Evolutionary conservation across 1,140 invertebrate species (phyloP), one percentile per base, ranked within the genome.

Genomic region (Papilio aristodemus): DNA sequence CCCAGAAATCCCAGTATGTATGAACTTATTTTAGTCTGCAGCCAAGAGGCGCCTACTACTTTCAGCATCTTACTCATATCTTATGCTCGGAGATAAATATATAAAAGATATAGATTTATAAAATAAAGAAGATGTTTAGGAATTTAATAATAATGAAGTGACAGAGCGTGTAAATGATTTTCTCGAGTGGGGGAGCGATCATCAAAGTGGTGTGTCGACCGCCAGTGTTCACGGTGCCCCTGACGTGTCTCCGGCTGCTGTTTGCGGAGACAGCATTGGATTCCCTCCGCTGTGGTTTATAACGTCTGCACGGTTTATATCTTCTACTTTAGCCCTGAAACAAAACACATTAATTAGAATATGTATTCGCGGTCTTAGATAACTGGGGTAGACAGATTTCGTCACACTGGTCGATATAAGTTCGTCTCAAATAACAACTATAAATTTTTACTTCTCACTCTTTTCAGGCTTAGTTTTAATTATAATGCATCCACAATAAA

Each of bases 21-120:
- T 14, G 94, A 94, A 73, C 94, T 94, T 76, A 95, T 93, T 82
- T 95, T 94, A 32, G 95, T 95, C 85, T 95, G 95, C 71, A 94
- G 92, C 95, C 95, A 95, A 67, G 95, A 95, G 82, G 95, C 95
- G 76, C 95, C 95, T 62, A 96, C 94, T 67, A 95, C 95, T 93
- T 96, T 96, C 84, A 95, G 89, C 93, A 95, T 95, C 83, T 88
- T 91, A 64, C 75, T 86, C 87, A 91, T 91, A 71, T 78, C 80
- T 37, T 79, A 72, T 71, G 64, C 36, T 69, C 46, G 69, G 62
- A 71, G 32, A 74, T 72, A 63, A 68, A 72, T 14, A 76, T 74
- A 69, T 74, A 74, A 72, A 36, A 70, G 36, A 81, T 69, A 79
- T 71, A 72, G 76, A 77, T 81, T 86, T 92, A 92, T 88, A 89